Base-by-base conservation (phyloP, 2,797 vertebrate genomes). In the Pantherophis alleghaniensis region DNA sequence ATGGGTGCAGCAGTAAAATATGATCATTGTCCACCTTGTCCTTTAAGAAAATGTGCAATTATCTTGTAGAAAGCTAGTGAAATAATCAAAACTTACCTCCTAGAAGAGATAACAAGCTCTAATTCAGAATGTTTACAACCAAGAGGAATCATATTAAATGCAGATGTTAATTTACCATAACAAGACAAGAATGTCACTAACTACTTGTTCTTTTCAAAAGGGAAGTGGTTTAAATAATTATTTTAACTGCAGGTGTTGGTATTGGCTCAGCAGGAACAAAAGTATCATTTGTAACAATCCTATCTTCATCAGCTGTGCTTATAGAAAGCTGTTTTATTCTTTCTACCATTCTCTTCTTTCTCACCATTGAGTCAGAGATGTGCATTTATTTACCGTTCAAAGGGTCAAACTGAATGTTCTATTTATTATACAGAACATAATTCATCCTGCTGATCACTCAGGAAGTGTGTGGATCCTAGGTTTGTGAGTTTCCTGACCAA, bases 161-260 rank as follows among this genome's bases (percentile, higher is more conserved):
- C 89, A 96, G 92, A 95, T 95, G 94, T 96, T 97, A 97, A 96
- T 96, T 96, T 97, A 94, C 91, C 89, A 91, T 95, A 97, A 97
- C 69, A 96, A 96, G 95, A 96, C 59, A 94, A 94, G 79, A 97
- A 94, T 97, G 93, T 93, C 95, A 95, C 93, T 94, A 97, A 95
- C 94, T 96, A 90, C 93, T 95, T 57, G 92, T 96, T 95, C 93
- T 96, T 96, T 95, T 95, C 92, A 91, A 96, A 96, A 95, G 94
- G 92, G 95, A 91, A 97, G 96, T 87, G 94, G 94, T 96, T 94
- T 91, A 94, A 96, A 96, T 96, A 96, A 97, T 96, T 96, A 96
- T 97, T 97, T 97, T 96, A 96, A 97, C 94, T 96, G 92, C 95
- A 97, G 94, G 91, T 96, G 94, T 93, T 97, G 87, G 69, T 96